phyloP scores from a whole-genome alignment of 2,888 invertebrate species.

The Platynereis dumerilii region DNA sequence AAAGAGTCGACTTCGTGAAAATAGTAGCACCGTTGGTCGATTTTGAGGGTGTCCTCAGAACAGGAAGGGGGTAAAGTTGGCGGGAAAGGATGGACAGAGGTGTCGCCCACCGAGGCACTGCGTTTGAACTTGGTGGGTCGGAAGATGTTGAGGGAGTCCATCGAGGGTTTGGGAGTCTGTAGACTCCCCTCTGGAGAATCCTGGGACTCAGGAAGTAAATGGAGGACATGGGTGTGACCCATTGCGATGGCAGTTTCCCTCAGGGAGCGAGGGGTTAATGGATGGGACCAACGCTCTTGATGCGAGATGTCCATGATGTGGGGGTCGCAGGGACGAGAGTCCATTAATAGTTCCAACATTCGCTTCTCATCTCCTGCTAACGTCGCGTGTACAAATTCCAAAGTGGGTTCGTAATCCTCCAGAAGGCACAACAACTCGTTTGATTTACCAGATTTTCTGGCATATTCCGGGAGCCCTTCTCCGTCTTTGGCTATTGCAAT shows the following conservation, averaged over 20 bases:
- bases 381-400: conserved; percentile 55
- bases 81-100: background rate
- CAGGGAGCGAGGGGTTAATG: conserved; percentile 48
- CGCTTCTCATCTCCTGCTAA: conserved; percentile 55
- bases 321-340: conserved; percentile 45
- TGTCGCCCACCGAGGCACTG: background rate
- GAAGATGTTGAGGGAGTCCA: background rate
- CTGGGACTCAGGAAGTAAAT: conserved; percentile 40
- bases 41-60: background rate
- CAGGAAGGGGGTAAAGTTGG: background rate
- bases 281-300: conserved; percentile 46
- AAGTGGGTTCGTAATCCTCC: conserved; percentile 29
- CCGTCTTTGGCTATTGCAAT: conserved; percentile 43
- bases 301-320: conserved; percentile 51
- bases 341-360: conserved; percentile 49
- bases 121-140: background rate
- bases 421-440: conserved; percentile 23
- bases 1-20: conserved; percentile 22
- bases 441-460: conserved; percentile 1
- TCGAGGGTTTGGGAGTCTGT: too few species aligned
- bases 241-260: conserved; percentile 52
- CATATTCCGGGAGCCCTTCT: conserved; percentile 17
- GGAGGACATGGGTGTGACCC: conserved; percentile 51
- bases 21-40: conserved; percentile 9
- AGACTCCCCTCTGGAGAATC: conserved; percentile 1